Percentiles rank a stretch among this genome's conserved stretches.
Conservation (phyloP, 2,113 vertebrate species). For the Accipiter virgatus region DNA sequence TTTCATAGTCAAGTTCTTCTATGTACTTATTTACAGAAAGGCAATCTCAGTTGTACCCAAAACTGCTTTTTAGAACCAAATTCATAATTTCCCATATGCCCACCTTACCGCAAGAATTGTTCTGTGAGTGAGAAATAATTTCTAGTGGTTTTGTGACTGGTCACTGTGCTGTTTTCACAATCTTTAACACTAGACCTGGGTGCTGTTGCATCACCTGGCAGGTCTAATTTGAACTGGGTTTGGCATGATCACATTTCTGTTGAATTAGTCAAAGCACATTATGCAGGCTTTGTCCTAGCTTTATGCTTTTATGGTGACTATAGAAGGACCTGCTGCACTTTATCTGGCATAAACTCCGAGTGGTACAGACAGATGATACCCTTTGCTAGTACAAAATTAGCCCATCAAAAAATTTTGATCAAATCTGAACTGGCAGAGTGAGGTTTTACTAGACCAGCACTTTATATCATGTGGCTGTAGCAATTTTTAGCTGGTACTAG, state of each 20-base stretch:
- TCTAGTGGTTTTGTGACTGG: background rate
- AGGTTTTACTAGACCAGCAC: background rate
- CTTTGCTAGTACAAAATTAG: background rate
- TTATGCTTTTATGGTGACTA: background rate
- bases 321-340: background rate
- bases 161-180: background rate
- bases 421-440: background rate
- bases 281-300: background rate
- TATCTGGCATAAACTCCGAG: background rate
- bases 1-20: background rate
- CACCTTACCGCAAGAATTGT: accelerated
- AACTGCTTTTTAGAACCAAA: background rate
- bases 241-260: background rate
- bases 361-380: background rate
- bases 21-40: background rate
- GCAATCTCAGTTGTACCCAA: background rate
- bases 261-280: background rate
- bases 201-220: background rate
- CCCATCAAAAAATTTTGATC: background rate
- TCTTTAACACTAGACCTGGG: background rate
- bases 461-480: background rate
- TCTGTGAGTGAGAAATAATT: background rate
- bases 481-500: background rate
- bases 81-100: background rate
- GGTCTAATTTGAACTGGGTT: background rate